phyloP scores from a whole-genome alignment of 2,888 invertebrate genomes.

The Notocelia uddmanniana region DNA sequence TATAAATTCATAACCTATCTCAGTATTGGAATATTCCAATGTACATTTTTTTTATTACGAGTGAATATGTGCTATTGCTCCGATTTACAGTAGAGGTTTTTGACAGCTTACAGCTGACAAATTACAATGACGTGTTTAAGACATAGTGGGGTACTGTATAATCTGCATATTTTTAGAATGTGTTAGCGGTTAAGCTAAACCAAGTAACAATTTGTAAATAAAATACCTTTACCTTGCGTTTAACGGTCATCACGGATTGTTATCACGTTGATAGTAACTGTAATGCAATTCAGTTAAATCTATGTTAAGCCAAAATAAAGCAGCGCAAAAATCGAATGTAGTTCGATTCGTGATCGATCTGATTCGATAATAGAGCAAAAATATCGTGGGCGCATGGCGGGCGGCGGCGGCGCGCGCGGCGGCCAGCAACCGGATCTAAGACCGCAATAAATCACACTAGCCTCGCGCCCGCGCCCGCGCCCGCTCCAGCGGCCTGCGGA shows the following conservation, averaged over 20 bases:
- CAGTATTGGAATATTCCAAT: neutral
- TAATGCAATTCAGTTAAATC: conserved; percentile 24
- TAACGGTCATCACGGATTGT: conserved; percentile 9
- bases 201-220: neutral
- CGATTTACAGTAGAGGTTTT: neutral
- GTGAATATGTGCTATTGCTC: neutral
- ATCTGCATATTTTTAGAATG: neutral
- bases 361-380: conserved; percentile 75
- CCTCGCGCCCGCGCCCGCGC: conserved; percentile 52
- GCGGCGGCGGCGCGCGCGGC: conserved; percentile 54
- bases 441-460: conserved; percentile 75
- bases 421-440: conserved; percentile 79
- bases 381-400: conserved; percentile 72
- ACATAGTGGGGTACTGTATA: too few species aligned
- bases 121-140: too few species aligned
- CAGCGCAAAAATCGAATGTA: conserved; percentile 60
- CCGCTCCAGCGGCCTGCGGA: conserved; percentile 22
- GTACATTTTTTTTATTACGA: neutral
- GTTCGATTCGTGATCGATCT: conserved; percentile 72
- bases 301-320: conserved; percentile 53
- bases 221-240: conserved; percentile 43
- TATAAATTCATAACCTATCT: neutral
- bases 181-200: neutral
- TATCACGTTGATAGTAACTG: conserved; percentile 4
- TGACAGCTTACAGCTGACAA: too few species aligned